Percentiles rank a stretch among this genome's conserved stretches.
Conservation (phyloP, 2,888 invertebrate species). For the Alcis repandata region DNA sequence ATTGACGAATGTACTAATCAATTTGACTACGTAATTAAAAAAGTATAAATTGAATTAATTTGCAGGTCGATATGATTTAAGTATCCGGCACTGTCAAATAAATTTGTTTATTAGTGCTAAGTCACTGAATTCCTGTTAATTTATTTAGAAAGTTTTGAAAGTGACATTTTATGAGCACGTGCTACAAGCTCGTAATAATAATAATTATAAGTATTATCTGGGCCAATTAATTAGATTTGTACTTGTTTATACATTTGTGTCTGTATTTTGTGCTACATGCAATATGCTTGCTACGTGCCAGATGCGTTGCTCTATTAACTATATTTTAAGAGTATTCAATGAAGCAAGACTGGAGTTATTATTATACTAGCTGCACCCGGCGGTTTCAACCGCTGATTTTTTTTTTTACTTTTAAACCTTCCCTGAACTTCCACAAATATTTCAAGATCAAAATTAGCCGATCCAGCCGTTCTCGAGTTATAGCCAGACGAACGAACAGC, state of each 20-base stretch:
- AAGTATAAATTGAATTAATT: not conserved
- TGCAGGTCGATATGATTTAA: conserved; percentile 47
- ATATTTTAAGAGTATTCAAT: no score
- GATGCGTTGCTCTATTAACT: no score
- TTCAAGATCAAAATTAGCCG: no score
- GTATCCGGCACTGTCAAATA: conserved; percentile 56
- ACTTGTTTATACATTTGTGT: not conserved
- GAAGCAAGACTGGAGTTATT: no score
- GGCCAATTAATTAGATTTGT: not conserved
- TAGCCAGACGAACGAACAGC: no score
- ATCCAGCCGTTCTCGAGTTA: no score
- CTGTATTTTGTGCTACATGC: no score
- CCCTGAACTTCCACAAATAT: no score
- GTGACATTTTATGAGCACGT: conserved; percentile 30
- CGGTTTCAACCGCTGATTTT: no score
- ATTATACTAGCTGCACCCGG: no score
- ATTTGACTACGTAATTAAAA: not conserved
- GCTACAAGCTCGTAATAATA: not conserved
- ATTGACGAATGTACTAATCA: not conserved
- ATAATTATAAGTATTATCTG: conserved; percentile 2
- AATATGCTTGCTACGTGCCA: no score
- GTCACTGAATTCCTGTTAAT: conserved; percentile 34
- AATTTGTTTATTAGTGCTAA: conserved; percentile 49
- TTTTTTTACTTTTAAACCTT: no score
- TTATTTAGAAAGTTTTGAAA: conserved; percentile 37